Evolutionary conservation across 2,797 vertebrate genomes (phyloP), one percentile per base, ranked within the genome.

Genomic region (Coregonus ussuriensis): DNA sequence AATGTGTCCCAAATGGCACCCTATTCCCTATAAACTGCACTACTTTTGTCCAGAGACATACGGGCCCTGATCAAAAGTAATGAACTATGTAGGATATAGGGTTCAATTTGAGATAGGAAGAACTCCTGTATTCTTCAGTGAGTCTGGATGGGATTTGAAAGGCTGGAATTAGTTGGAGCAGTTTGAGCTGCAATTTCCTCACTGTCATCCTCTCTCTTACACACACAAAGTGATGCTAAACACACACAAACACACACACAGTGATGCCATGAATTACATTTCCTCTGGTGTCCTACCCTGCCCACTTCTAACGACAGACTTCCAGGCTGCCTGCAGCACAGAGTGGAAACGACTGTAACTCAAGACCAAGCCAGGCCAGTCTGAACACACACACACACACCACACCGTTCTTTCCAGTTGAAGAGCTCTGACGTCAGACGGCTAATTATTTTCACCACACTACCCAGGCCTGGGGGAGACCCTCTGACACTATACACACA

Each of bases 341-440:
- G 84, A 90, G 80, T 88, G 89, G 91, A 91, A 92, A 91, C 80
- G 69, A 83, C 41, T 47, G 9, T 47, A 83, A 82, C 83, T 79
- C 80, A 67, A 84, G 83, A 89, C 85, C 91, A 85, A 79, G 35
- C 53, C 63, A n/a, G 56, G 53, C 4, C 53, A 6, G 15, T 56
- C 53, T 56, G 56, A 59, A 59, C 54, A 18, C 81, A 70, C 77
- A 78, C 71, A 63, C 59, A 80, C 59, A 76, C 79, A 83, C 85
- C 85, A 83, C 80, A 72, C 86, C 74, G 81, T 78, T 87, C 79
- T 92, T 93, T 94, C 92, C 93, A 91, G 88, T 87, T 84, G 59
- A 72, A 80, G 82, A 62, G 0, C 83, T 82, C 82, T 91, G 91
- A 94, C 86, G 54, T 91, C 89, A 88, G 85, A 54, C 16, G 1